Evolutionary conservation across 1,140 invertebrate species (phyloP).

Genomic region (Daktulosphaira vitifoliae): DNA sequence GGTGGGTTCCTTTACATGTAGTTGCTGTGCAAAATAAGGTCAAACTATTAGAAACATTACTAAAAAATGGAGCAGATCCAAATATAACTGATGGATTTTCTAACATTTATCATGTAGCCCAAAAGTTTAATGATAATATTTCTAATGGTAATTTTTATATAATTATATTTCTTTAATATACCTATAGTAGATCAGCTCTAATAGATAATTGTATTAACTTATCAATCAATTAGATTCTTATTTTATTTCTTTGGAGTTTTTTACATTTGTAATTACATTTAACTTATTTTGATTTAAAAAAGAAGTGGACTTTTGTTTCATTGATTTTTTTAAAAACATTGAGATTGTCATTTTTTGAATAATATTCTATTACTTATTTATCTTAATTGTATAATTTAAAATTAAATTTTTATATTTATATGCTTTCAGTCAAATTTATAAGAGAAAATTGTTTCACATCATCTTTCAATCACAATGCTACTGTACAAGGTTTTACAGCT

Average conservation of each 20-base stretch:
- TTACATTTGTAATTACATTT: too few relatives aligned
- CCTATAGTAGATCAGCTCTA: neutral
- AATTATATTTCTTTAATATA: too few relatives aligned
- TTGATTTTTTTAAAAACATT: too few relatives aligned
- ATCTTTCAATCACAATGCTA: slow-evolving; percentile 58
- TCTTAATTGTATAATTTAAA: neutral
- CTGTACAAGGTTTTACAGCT: slow-evolving; percentile 76
- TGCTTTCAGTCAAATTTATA: slow-evolving; percentile 51
- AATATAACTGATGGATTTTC: slow-evolving; percentile 72
- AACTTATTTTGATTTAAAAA: too few relatives aligned
- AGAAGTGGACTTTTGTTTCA: too few relatives aligned
- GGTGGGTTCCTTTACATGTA: slow-evolving; percentile 79
- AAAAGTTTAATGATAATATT: slow-evolving; percentile 49
- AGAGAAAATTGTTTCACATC: slow-evolving; percentile 75
- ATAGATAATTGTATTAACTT: too few relatives aligned
- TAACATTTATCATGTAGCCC: slow-evolving; percentile 56
- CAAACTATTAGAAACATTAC: slow-evolving; percentile 56
- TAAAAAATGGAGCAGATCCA: slow-evolving; percentile 67
- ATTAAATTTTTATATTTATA: slow-evolving; percentile 5
- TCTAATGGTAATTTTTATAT: too few relatives aligned
- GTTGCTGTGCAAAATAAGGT: slow-evolving; percentile 67
- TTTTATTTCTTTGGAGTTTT: too few relatives aligned
- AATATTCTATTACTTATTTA: too few relatives aligned
- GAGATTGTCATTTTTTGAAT: too few relatives aligned
- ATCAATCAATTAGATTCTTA: too few relatives aligned